Evolutionary conservation across 2,797 vertebrate genomes (phyloP).

Genomic region (Leptoclinus maculatus): DNA sequence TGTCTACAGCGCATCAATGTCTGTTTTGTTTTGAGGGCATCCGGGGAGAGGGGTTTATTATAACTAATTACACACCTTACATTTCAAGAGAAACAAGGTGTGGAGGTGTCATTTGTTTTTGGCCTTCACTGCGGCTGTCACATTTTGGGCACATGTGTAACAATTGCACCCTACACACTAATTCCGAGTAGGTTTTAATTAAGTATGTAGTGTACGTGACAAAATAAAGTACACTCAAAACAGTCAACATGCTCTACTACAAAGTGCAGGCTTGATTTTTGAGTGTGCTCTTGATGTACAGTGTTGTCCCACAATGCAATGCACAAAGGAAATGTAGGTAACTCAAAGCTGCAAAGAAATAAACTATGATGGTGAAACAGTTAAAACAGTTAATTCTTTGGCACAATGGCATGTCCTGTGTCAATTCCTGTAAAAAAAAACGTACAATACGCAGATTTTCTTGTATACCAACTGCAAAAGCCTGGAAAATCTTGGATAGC

Average conservation of each 20-base stretch:
- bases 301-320: no score
- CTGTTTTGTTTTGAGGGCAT: conserved; percentile 2
- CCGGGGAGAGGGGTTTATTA: background rate
- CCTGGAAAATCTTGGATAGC: no score
- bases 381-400: background rate
- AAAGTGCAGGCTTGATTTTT: background rate
- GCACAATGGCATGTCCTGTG: background rate
- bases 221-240: background rate
- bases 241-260: background rate
- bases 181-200: background rate
- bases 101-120: background rate
- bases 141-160: no score
- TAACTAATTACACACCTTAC: background rate
- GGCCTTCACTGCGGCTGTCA: background rate
- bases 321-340: background rate
- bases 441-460: background rate
- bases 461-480: background rate
- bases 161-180: background rate
- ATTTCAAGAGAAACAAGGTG: conserved; percentile 11
- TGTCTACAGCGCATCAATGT: conserved; percentile 5
- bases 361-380: background rate
- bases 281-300: background rate
- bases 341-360: background rate
- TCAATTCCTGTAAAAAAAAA: background rate
- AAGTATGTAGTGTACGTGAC: background rate